Percentiles rank a stretch among this genome's conserved stretches.
Evolutionary conservation across 2,113 vertebrate species (phyloP).

Genomic region (Tachysurus fulvidraco): DNA sequence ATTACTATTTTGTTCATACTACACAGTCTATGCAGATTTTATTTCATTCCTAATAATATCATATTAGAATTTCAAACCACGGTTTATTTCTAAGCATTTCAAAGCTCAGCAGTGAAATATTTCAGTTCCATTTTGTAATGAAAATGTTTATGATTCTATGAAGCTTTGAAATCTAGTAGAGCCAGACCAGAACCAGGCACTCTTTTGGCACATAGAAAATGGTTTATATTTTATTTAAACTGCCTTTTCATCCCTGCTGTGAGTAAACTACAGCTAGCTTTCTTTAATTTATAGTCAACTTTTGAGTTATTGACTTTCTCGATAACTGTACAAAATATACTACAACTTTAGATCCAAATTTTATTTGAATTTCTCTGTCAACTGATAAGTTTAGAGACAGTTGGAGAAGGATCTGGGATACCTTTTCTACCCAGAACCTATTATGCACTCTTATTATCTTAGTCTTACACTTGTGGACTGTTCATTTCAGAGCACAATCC

Average conservation of each 20-base stretch:
- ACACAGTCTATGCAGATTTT: neutral
- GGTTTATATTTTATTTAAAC: neutral
- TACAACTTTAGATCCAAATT: neutral
- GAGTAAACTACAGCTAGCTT: neutral
- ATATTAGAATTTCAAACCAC: neutral
- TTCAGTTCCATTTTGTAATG: slow-evolving; percentile 14
- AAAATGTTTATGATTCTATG: neutral
- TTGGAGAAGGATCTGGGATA: neutral
- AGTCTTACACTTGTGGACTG: neutral
- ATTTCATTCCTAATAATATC: neutral
- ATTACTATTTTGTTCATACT: neutral
- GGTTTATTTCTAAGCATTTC: neutral
- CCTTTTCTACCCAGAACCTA: neutral
- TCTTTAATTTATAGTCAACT: neutral
- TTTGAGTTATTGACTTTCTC: neutral
- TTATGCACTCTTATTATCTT: neutral
- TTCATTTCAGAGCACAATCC: neutral
- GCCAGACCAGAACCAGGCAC: neutral
- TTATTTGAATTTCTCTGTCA: neutral
- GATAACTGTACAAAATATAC: neutral
- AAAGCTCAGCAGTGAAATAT: slow-evolving; percentile 7
- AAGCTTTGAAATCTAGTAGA: neutral
- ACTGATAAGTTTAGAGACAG: neutral
- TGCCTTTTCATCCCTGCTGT: neutral
- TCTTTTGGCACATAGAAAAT: neutral